These are phyloP conservation scores for Dicrostonyx torquatus DNA, from an alignment of 2,797 vertebrate genomes.

Conservation along the genomic window DNA sequence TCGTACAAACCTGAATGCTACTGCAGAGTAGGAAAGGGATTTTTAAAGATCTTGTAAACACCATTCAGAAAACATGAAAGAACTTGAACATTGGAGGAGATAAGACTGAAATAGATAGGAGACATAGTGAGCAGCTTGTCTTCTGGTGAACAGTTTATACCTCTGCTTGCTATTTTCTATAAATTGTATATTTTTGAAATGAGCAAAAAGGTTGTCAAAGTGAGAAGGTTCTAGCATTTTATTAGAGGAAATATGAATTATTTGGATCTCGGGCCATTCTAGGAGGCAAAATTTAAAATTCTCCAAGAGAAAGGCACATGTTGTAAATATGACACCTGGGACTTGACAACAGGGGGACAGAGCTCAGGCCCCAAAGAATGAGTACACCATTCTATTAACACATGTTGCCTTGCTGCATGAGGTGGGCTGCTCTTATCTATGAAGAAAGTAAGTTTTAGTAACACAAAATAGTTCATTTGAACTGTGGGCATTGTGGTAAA, in stretches of 20 bases:
- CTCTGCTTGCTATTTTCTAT: background rate
- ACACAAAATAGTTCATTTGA: background rate
- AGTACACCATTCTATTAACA: background rate
- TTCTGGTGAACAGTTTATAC: background rate
- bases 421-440: background rate
- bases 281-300: background rate
- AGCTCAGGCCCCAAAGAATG: background rate
- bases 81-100: background rate
- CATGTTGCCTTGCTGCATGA: background rate
- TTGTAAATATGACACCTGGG: background rate
- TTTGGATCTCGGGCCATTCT: background rate
- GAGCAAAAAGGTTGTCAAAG: background rate
- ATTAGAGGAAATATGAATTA: background rate
- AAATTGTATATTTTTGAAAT: background rate
- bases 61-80: background rate
- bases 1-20: background rate
- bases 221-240: slow-evolving; percentile 26
- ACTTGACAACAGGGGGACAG: background rate
- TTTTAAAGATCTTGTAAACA: slow-evolving; percentile 21
- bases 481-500: background rate
- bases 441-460: background rate
- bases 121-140: background rate
- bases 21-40: background rate
- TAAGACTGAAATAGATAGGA: background rate
- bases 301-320: background rate